Evolutionary conservation across 53 echinoderm and acorn worm genomes (phyloP).

Genomic region (Stichopus horrens): DNA sequence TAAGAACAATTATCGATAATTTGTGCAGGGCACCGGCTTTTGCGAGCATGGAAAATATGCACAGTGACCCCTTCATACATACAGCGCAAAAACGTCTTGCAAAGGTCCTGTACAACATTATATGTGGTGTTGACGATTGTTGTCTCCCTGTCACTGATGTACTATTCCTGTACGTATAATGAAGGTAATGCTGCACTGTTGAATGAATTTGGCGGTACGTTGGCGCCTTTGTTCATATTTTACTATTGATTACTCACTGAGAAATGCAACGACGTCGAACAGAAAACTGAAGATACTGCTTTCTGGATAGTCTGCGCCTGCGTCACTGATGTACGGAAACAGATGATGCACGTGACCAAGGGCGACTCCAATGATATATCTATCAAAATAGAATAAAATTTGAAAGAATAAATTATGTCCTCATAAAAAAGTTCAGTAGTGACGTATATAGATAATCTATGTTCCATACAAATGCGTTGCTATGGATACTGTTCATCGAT

Average conservation of each 20-base stretch:
- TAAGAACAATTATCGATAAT: too few relatives aligned
- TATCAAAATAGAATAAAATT: background rate
- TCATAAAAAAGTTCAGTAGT: background rate
- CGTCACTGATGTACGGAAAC: conserved; percentile 67
- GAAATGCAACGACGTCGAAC: conserved; percentile 66
- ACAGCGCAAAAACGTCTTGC: too few relatives aligned
- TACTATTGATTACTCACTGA: conserved; percentile 48
- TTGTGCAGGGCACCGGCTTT: too few relatives aligned
- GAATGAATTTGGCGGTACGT: too few relatives aligned
- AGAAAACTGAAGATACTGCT: conserved; percentile 82
- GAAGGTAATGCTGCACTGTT: background rate
- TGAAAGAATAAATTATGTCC: background rate
- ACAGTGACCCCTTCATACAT: too few relatives aligned
- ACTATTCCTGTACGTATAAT: background rate
- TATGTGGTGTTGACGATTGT: background rate
- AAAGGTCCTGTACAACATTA: too few relatives aligned
- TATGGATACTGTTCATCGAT: background rate
- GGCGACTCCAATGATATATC: conserved; percentile 12
- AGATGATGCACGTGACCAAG: conserved; percentile 22
- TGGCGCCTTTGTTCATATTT: too few relatives aligned
- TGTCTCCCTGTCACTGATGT: background rate
- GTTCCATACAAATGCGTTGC: background rate
- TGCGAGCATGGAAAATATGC: too few relatives aligned
- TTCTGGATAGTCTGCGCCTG: conserved; percentile 80
- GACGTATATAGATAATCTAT: background rate